Evolutionary conservation across 2,888 invertebrate species (phyloP), one percentile per base, ranked within the genome.

Genomic region (Cantharis rustica): DNA sequence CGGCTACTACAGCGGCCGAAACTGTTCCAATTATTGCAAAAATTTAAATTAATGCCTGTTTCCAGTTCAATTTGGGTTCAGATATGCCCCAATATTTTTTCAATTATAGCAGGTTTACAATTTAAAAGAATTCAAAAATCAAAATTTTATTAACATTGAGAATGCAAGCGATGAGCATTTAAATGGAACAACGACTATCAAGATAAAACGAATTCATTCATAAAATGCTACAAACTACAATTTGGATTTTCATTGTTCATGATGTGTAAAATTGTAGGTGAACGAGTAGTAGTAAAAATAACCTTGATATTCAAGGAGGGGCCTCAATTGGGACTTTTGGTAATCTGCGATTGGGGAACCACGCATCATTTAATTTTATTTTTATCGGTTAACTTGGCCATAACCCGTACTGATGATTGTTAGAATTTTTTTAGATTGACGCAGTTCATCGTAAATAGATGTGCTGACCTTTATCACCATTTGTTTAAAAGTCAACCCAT

Each of bases 281-380:
- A 66, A 20, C 16, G 61, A 69, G 69, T 16, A 72, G 73, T 76
- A 66, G 76, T 76, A 76, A 73, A 68, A 76, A 70, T 71, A 73
- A 73, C 76, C 76, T 76, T 76, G 76, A 63, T 70, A n/a, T 61
- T 47, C 61, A 68, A 76, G 76, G 76, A 76, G 76, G 73, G 73
- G 76, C 73, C 73, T 71, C 76, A 68, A 68, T 66, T 73, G 70
- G 73, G 74, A 70, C 74, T 74, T 74, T 62, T 61, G 66, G 16
- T 47, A n/a, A 47, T 47, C 62, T 63, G 47, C 13, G 70, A 70
- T 70, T n/a, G n/a, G 69, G 69, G 73, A 73, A 73, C 73, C 73
- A 73, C 69, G 73, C 73, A 63, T 69, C 73, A 73, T 73, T 73
- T 68, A 69, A 66, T 73, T 71, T 66, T 66, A 7, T 68, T 63